Evolutionary conservation across 53 echinoderm and acorn worm species (phyloP).

Genomic region (Mesocentrotus franciscanus): DNA sequence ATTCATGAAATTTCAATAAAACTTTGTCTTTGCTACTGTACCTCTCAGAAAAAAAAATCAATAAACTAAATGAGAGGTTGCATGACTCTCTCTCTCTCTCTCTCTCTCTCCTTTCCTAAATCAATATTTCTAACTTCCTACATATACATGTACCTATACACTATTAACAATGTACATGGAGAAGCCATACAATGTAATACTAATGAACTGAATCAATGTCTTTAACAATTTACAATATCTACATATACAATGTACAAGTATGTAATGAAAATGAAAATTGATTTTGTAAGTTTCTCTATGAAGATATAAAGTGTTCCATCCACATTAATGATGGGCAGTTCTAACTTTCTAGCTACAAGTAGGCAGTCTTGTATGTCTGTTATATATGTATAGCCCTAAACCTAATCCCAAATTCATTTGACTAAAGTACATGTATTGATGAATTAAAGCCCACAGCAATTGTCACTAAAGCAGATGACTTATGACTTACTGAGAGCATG

Average conservation of each 20-base stretch:
- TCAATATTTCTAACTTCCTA: neutral
- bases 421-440: no score
- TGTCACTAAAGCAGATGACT: no score
- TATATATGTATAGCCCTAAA: neutral
- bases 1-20: no score
- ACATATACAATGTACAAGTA: neutral
- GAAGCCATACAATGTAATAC: neutral
- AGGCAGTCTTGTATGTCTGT: neutral
- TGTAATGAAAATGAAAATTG: neutral
- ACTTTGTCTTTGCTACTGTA: no score
- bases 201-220: neutral
- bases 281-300: neutral
- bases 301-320: neutral
- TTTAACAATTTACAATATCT: no score
- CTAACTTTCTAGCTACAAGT: neutral
- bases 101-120: no score
- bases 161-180: neutral
- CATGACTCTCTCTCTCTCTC: no score
- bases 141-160: neutral
- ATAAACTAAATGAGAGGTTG: no score
- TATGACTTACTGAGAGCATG: conserved; percentile 84
- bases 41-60: no score
- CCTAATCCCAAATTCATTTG: no score
- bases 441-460: no score
- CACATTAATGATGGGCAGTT: neutral